Percentiles rank a stretch among this genome's conserved stretches.
Evolutionary conservation across 2,888 invertebrate genomes (phyloP).

Genomic region (Drosophila acutilabella): DNA sequence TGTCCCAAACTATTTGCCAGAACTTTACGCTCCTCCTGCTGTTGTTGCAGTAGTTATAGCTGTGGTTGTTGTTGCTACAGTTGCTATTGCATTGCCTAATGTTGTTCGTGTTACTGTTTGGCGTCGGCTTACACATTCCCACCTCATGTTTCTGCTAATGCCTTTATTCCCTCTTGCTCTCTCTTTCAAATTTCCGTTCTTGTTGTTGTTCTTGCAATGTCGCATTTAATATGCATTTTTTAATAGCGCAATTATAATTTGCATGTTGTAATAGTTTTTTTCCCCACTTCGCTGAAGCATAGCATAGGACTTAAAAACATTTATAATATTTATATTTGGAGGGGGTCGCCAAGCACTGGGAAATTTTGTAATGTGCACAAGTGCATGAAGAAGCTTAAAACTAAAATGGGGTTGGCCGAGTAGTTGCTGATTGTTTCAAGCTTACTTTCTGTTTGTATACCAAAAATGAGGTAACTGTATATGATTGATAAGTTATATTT

Average conservation of each 20-base stretch:
- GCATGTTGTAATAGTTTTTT: constrained; percentile 74
- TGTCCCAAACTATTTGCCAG: constrained; percentile 56
- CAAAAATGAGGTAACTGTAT: background rate
- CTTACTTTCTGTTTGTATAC: constrained; percentile 7
- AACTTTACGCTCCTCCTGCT: constrained; percentile 26
- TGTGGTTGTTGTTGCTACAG: constrained; percentile 5
- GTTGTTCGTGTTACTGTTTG: constrained; percentile 50
- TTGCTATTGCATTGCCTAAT: constrained; percentile 38
- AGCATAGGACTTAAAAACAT: constrained; percentile 40
- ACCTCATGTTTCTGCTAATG: constrained; percentile 55
- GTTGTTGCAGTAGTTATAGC: background rate
- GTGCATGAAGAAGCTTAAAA: background rate
- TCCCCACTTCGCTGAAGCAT: constrained; percentile 20
- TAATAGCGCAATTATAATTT: constrained; percentile 80
- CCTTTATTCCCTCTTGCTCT: constrained; percentile 6
- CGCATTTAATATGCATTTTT: constrained; percentile 78
- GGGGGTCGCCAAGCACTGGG: constrained; percentile 14
- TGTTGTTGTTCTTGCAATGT: constrained; percentile 51
- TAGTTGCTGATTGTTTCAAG: constrained; percentile 4
- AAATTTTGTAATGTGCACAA: constrained; percentile 25
- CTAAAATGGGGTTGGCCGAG: background rate
- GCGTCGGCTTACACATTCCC: constrained; percentile 66
- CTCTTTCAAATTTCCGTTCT: constrained; percentile 19
- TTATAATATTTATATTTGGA: constrained; percentile 12
- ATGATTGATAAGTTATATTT: background rate